phyloP scores from a whole-genome alignment of 2,797 vertebrate species.

The Oreochromis mossambicus region DNA sequence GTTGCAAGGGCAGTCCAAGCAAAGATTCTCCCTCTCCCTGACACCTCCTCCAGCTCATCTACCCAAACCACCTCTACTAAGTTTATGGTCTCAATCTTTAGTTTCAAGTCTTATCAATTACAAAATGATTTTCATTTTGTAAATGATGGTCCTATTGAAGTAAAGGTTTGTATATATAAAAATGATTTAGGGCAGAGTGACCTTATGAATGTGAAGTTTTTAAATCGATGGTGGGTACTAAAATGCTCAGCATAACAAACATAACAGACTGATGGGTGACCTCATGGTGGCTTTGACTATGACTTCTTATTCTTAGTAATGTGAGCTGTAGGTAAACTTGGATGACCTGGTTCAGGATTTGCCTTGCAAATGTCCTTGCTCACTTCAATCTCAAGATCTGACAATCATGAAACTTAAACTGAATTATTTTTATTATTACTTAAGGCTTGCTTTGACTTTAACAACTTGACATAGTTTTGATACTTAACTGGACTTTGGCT shows the following conservation, averaged over 20 bases:
- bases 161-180: background rate
- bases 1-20: background rate
- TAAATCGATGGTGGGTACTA: background rate
- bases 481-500: background rate
- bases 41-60: background rate
- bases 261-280: background rate
- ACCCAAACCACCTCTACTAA: background rate
- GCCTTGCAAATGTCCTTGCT: background rate
- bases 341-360: background rate
- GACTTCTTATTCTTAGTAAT: background rate
- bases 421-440: background rate
- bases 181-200: background rate
- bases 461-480: background rate
- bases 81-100: background rate
- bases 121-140: background rate
- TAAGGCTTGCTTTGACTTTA: background rate
- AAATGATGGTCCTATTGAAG: background rate
- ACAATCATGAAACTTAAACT: background rate
- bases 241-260: background rate
- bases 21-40: background rate
- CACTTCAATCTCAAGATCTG: background rate
- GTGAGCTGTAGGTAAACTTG: background rate
- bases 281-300: background rate
- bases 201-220: background rate
- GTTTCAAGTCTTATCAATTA: background rate